phyloP scores from a whole-genome alignment of 2,888 invertebrate genomes.

The Agelastica alni region DNA sequence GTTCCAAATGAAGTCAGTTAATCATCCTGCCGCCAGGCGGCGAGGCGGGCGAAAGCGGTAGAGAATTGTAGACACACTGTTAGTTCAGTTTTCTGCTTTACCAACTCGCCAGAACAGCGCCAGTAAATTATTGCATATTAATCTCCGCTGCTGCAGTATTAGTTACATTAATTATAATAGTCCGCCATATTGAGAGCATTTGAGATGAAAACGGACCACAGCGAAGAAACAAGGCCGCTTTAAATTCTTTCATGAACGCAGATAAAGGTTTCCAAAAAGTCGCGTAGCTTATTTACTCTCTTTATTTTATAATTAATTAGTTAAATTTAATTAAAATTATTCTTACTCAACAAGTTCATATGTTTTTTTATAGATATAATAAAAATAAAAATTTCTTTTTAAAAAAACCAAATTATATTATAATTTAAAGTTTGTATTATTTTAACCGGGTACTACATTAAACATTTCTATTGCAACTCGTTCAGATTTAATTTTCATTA shows the following conservation, averaged over 20 bases:
- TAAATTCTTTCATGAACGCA: slow-evolving; percentile 12
- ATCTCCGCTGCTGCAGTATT: slow-evolving; percentile 58
- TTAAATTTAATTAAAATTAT: too few relatives aligned
- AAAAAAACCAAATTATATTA: too few relatives aligned
- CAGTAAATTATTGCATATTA: slow-evolving; percentile 60
- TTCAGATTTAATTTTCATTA: too few relatives aligned
- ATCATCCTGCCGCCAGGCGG: slow-evolving; percentile 51
- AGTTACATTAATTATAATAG: slow-evolving; percentile 57
- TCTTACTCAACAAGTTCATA: too few relatives aligned
- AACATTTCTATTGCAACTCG: too few relatives aligned
- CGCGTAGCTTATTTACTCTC: background rate
- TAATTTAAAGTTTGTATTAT: too few relatives aligned
- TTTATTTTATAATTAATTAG: too few relatives aligned
- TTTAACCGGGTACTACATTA: too few relatives aligned
- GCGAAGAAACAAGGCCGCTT: slow-evolving; percentile 40
- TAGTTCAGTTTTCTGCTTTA: slow-evolving; percentile 55
- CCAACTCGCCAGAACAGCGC: slow-evolving; percentile 51
- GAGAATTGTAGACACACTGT: slow-evolving; percentile 52
- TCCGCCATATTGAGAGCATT: slow-evolving; percentile 54
- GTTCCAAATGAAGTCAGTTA: slow-evolving; percentile 58
- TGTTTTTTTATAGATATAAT: too few relatives aligned
- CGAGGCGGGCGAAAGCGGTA: slow-evolving; percentile 42
- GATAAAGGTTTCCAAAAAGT: background rate
- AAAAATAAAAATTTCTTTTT: too few relatives aligned
- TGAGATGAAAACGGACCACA: slow-evolving; percentile 48